Base-by-base conservation (phyloP, 2,797 vertebrate genomes). In the Chanos chanos region DNA sequence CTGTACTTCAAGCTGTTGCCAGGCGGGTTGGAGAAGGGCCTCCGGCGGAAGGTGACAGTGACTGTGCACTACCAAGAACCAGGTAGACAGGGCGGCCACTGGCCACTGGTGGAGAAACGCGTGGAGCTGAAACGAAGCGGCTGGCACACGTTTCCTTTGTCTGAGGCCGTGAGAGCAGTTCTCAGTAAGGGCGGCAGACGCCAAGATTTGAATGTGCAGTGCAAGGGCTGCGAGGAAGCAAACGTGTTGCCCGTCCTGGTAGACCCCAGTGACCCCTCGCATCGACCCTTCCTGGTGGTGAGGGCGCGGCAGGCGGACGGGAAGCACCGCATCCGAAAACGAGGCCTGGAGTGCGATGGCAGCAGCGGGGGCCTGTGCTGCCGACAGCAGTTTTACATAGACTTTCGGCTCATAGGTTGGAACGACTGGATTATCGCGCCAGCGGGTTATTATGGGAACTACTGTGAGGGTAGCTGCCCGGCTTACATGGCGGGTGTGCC, bases 341-440 rank as follows among this genome's bases (percentile, higher is more conserved):
- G 96, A 55, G 96, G 96, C 61, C 91, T 99, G 65, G 96, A 99
- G 80, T 98, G 96, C 0, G 96, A 98, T 21, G 96, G 96, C 69
- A 91, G 82, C 72, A 95, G 91, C 54, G 93, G 91, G 55, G 93
- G 96, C 70, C 74, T 91, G 5, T 99, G 97, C 88, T 99, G 96
- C 84, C 87, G 96, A 72, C 96, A 97, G 83, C 96, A 98, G 89
- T 98, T 99, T 85, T 98, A 95, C 89, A 98, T 99, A 49, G 96
- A 99, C 89, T 99, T 99, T 86, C 92, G 94, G 68, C 92, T 96
- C 56, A 98, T 99, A 22, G 95, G 95, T 81, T 98, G 96, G 96
- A 98, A 94, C 52, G 96, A 99, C 87, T 99, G 96, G 96, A 98
- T 99, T 93, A 99, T 99, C 25, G 96, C 96, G 3, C 96, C 96